Percentiles rank a stretch among this genome's conserved stretches.
phyloP scores from a whole-genome alignment of 2,113 vertebrate genomes.

The Mormyrus lacerda region DNA sequence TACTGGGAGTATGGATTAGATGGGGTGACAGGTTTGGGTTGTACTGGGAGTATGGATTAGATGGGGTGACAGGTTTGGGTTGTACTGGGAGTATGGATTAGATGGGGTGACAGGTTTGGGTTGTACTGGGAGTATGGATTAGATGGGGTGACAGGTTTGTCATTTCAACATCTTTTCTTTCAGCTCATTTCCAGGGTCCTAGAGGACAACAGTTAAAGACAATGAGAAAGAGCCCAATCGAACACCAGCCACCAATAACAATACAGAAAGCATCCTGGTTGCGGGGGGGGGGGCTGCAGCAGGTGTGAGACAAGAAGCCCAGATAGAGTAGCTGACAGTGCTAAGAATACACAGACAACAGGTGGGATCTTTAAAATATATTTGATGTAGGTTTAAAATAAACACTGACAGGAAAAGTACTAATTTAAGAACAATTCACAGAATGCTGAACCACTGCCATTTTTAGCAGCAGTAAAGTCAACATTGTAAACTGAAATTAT shows the following conservation, averaged over 20 bases:
- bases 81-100: no score
- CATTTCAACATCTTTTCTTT: no score
- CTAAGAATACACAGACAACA: conserved; percentile 10
- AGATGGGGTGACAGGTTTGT: no score
- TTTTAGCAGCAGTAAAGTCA: neutral
- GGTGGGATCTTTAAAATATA: neutral
- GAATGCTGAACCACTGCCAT: neutral
- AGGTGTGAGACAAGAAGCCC: neutral
- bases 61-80: no score
- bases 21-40: no score
- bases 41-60: no score
- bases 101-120: no score
- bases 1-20: no score
- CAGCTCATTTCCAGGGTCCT: neutral
- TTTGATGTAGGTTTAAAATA: neutral
- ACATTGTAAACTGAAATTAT: neutral
- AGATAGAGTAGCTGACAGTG: neutral
- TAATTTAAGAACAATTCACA: neutral
- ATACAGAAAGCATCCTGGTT: neutral
- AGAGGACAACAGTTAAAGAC: neutral
- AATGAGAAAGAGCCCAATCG: neutral
- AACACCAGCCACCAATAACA: neutral
- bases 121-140: no score
- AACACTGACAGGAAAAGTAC: neutral
- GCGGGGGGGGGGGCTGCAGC: neutral